Evolutionary conservation across 2,113 vertebrate genomes (phyloP).

Genomic region (Salvelinus fontinalis): DNA sequence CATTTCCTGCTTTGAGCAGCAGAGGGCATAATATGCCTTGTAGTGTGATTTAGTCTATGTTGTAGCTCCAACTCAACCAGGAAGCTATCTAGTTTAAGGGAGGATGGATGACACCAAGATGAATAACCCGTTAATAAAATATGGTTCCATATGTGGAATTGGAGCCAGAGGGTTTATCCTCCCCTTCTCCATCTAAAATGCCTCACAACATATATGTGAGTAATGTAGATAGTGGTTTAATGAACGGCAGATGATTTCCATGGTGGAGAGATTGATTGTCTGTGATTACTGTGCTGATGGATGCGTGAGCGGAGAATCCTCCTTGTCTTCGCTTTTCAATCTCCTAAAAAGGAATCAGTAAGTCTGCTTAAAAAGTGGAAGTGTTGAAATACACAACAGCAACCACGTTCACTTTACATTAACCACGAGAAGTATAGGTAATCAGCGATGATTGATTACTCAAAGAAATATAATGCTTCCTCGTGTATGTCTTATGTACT

Average conservation of each 20-base stretch:
- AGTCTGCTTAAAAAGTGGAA: not conserved
- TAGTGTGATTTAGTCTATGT: not conserved
- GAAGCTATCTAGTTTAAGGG: not conserved
- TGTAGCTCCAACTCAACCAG: not conserved
- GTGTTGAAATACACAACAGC: not conserved
- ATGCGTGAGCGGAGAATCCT: too few species aligned
- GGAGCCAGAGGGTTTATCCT: not conserved
- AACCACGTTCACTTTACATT: not conserved
- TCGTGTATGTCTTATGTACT: too few species aligned
- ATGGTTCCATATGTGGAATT: not conserved
- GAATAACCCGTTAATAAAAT: not conserved
- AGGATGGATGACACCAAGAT: not conserved
- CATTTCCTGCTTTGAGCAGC: not conserved
- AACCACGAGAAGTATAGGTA: not conserved
- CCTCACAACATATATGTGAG: not conserved
- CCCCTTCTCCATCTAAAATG: not conserved
- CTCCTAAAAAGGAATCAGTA: too few species aligned
- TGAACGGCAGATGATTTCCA: not conserved
- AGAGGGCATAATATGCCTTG: not conserved
- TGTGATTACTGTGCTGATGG: not conserved
- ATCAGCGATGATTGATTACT: not conserved
- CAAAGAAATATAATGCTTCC: not conserved
- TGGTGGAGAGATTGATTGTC: conserved; percentile 12
- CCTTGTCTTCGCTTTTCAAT: too few species aligned
- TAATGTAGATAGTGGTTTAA: not conserved